Conservation (phyloP, 2,888 invertebrate genomes). For the Catocala fraxini region DNA sequence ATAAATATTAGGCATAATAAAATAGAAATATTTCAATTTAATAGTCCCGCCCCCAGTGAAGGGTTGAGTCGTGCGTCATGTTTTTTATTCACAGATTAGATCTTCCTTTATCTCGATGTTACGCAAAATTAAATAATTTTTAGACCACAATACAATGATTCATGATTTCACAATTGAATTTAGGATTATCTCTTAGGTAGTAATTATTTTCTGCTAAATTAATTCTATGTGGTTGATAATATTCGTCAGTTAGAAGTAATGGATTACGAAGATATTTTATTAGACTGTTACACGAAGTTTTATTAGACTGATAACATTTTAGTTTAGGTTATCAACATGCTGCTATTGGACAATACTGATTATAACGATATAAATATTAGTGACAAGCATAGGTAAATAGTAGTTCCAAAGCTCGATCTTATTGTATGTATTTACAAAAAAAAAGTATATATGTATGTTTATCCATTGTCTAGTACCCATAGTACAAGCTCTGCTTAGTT, state of each 20-base stretch:
- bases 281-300: too few relatives aligned
- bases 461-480: too few relatives aligned
- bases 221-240: slow-evolving; percentile 26
- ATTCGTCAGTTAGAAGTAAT: slow-evolving; percentile 13
- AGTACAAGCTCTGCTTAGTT: too few relatives aligned
- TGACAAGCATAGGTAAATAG: too few relatives aligned
- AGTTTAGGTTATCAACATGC: too few relatives aligned
- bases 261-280: background rate
- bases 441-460: too few relatives aligned
- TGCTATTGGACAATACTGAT: too few relatives aligned
- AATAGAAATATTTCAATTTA: slow-evolving; percentile 87
- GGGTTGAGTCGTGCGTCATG: slow-evolving; percentile 76
- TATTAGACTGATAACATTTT: too few relatives aligned
- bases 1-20: slow-evolving; percentile 87
- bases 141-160: slow-evolving; percentile 62
- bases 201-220: slow-evolving; percentile 55
- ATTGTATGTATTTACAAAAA: too few relatives aligned
- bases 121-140: slow-evolving; percentile 83
- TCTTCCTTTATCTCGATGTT: slow-evolving; percentile 78
- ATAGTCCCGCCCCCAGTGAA: slow-evolving; percentile 79
- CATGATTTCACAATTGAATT: slow-evolving; percentile 59
- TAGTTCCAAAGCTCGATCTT: too few relatives aligned
- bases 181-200: slow-evolving; percentile 52
- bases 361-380: too few relatives aligned
- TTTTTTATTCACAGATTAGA: slow-evolving; percentile 77